These are phyloP conservation scores for Cyprinodon tularosa DNA, from an alignment of 2,113 vertebrate species.

Conservation along the genomic window DNA sequence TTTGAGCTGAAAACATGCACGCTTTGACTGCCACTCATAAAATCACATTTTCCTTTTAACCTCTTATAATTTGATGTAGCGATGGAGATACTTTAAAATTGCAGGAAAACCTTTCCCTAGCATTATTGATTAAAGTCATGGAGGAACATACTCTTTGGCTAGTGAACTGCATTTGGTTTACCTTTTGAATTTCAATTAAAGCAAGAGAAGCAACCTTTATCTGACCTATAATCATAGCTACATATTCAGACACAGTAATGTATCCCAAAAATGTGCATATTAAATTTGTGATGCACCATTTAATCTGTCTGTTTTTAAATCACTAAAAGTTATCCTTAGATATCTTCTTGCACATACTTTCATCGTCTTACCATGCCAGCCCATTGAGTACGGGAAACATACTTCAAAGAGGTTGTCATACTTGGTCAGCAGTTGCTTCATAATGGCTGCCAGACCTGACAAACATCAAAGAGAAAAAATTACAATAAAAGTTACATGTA, in stretches of 20 bases:
- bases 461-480: conserved; percentile 23
- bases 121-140: conserved; percentile 8
- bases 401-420: conserved; percentile 82
- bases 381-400: conserved; percentile 82
- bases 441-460: conserved; percentile 77
- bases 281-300: conserved; percentile 15
- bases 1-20: conserved; percentile 14
- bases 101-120: conserved; percentile 3
- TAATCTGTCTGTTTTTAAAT: conserved; percentile 7
- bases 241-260: conserved; percentile 11
- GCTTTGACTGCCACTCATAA: conserved; percentile 13
- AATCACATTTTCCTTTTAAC: conserved; percentile 7
- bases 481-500: conserved; percentile 9
- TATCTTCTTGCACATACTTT: background rate
- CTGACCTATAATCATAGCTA: conserved; percentile 3
- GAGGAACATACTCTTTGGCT: background rate
- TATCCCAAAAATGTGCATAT: background rate
- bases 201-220: background rate
- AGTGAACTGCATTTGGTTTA: background rate
- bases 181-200: background rate
- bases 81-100: conserved; percentile 8
- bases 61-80: conserved; percentile 10
- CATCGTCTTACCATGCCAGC: conserved; percentile 79
- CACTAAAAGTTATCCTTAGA: background rate
- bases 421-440: conserved; percentile 80